phyloP scores from a whole-genome alignment of 2,113 vertebrate genomes.

The Cheilinus undulatus region DNA sequence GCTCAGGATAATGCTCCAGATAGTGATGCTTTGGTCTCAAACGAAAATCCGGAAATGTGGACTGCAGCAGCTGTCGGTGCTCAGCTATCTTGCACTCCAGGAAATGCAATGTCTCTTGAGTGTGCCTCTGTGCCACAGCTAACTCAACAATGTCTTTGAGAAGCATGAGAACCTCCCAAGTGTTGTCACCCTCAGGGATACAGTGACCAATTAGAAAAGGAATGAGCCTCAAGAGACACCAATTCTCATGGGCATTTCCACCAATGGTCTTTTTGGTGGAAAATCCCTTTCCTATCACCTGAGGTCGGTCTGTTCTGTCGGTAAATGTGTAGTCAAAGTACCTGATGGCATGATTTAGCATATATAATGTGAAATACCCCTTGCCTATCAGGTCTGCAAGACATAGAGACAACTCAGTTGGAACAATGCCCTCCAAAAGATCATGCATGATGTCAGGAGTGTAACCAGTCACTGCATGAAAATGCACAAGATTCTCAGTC shows the following conservation, averaged over 20 bases:
- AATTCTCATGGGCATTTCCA: too few relatives aligned
- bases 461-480: too few relatives aligned
- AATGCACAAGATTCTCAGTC: too few relatives aligned
- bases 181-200: slow-evolving; percentile 22
- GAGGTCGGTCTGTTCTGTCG: slow-evolving; percentile 11
- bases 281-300: slow-evolving; percentile 5
- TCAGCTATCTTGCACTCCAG: slow-evolving; percentile 25
- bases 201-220: too few relatives aligned
- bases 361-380: background rate
- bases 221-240: slow-evolving; percentile 4
- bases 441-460: too few relatives aligned
- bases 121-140: background rate
- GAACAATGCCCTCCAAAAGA: too few relatives aligned
- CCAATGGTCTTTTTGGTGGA: slow-evolving; percentile 7
- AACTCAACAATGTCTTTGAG: too few relatives aligned
- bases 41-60: slow-evolving; percentile 2
- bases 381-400: too few relatives aligned
- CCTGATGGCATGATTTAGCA: slow-evolving; percentile 7
- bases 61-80: slow-evolving; percentile 8
- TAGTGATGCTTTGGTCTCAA: slow-evolving; percentile 28
- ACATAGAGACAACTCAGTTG: too few relatives aligned
- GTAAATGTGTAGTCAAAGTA: slow-evolving; percentile 13
- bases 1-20: slow-evolving; percentile 12
- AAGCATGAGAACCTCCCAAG: too few relatives aligned
- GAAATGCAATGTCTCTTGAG: slow-evolving; percentile 21